Percentiles rank a stretch among this genome's conserved stretches.
Conservation (phyloP, 2,888 invertebrate species). For the Heliconius erato region DNA sequence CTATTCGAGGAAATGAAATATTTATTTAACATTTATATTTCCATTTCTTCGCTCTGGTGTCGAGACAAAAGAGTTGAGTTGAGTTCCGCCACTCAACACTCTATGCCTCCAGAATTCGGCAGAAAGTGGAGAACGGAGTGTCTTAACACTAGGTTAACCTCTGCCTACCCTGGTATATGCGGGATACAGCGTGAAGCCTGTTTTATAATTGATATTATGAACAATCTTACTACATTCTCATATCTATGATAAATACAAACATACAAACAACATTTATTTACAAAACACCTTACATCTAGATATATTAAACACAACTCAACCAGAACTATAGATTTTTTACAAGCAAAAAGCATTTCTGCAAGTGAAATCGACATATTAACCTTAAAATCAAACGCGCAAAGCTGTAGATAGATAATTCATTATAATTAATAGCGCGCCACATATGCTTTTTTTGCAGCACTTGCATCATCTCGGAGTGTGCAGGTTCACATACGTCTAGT, state of each 20-base stretch:
- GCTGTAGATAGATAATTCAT: constrained; percentile 1
- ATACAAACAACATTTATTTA: background rate
- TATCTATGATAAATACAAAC: background rate
- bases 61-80: no score
- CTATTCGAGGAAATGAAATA: no score
- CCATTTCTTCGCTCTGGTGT: no score
- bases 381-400: constrained; percentile 20
- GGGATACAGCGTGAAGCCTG: no score
- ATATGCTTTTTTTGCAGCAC: constrained; percentile 14
- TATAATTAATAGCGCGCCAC: constrained; percentile 30
- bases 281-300: background rate
- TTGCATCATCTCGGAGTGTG: constrained; percentile 17
- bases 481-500: constrained; percentile 22
- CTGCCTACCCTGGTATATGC: no score
- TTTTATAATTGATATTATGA: background rate
- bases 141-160: no score
- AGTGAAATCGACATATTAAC: constrained; percentile 33
- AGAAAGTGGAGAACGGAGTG: no score
- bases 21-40: no score
- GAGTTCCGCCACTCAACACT: no score
- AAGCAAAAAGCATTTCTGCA: background rate
- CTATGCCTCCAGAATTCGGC: no score
- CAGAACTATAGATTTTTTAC: constrained; percentile 4
- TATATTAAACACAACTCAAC: background rate
- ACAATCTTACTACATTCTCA: background rate